A percentile compares a stretch with the other conserved stretches of the same genome.
These are phyloP conservation scores for Drosophila pallidifrons DNA, from an alignment of 1,140 invertebrate genomes.

Conservation along the genomic window DNA sequence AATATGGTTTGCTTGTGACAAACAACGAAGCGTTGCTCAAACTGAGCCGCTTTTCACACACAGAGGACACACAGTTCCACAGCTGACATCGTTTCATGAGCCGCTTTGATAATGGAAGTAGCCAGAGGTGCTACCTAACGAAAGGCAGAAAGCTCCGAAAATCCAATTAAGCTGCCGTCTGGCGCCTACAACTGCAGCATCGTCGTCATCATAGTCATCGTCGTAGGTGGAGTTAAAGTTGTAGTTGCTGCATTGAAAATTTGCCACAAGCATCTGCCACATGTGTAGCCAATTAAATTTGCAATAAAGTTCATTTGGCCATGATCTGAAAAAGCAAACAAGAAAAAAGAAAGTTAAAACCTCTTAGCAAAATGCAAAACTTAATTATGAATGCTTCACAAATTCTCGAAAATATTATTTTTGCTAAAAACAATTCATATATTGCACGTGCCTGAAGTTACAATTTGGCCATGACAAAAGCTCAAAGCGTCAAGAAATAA, in stretches of 20 bases:
- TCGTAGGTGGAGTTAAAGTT: conserved; percentile 11
- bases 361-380: conserved; percentile 57
- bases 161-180: conserved; percentile 69
- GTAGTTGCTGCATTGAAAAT: conserved; percentile 6
- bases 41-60: conserved; percentile 55
- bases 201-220: background rate
- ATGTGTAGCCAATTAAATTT: conserved; percentile 64
- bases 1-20: conserved; percentile 33
- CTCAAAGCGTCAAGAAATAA: background rate
- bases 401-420: conserved; percentile 27
- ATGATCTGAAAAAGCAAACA: conserved; percentile 30
- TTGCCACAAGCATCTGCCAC: conserved; percentile 11
- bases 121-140: conserved; percentile 20
- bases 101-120: conserved; percentile 46
- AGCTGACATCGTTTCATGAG: conserved; percentile 10
- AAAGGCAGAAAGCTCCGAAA: conserved; percentile 45
- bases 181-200: background rate
- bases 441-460: conserved; percentile 5
- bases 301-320: conserved; percentile 57
- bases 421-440: background rate
- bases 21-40: conserved; percentile 31
- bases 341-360: conserved; percentile 33
- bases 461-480: conserved; percentile 4
- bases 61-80: background rate
- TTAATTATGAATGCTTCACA: conserved; percentile 52